Evolutionary conservation across 1,140 invertebrate species (phyloP).

Genomic region (Euwallacea fornicatus): DNA sequence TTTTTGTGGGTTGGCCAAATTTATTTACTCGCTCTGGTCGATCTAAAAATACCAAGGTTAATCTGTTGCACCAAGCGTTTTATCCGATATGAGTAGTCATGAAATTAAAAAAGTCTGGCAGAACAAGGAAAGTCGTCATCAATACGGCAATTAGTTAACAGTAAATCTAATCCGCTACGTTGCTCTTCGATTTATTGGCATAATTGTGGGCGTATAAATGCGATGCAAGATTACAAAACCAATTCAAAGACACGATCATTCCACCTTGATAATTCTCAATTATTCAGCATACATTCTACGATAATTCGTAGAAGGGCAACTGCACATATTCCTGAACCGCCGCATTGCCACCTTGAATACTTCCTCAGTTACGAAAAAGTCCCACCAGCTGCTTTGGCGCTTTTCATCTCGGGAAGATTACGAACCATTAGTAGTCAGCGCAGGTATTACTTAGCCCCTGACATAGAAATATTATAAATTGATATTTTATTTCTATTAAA

Average conservation of each 20-base stretch:
- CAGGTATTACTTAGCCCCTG: slow-evolving; percentile 18
- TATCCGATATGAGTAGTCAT: too few relatives aligned
- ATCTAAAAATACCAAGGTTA: slow-evolving; percentile 18
- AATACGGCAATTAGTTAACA: too few relatives aligned
- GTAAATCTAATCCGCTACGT: not conserved
- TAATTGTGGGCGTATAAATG: slow-evolving; percentile 29
- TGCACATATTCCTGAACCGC: not conserved
- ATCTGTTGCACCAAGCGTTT: too few relatives aligned
- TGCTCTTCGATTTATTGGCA: slow-evolving; percentile 11
- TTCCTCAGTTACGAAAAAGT: not conserved
- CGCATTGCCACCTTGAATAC: too few relatives aligned
- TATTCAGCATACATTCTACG: slow-evolving; percentile 20
- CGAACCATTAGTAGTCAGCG: too few relatives aligned
- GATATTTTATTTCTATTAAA: slow-evolving; percentile 33
- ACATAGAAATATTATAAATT: slow-evolving; percentile 39
- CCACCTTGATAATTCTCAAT: slow-evolving; percentile 31
- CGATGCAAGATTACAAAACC: slow-evolving; percentile 22
- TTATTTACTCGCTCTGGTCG: slow-evolving; percentile 1
- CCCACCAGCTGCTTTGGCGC: too few relatives aligned
- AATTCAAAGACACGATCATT: slow-evolving; percentile 16
- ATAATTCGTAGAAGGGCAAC: slow-evolving; percentile 5
- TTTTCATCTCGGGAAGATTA: too few relatives aligned
- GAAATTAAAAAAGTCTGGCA: too few relatives aligned
- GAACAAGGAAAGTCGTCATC: too few relatives aligned
- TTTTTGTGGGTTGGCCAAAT: slow-evolving; percentile 14